Base-by-base conservation (phyloP, 2,888 invertebrate species). In the Anthophora plumipes region DNA sequence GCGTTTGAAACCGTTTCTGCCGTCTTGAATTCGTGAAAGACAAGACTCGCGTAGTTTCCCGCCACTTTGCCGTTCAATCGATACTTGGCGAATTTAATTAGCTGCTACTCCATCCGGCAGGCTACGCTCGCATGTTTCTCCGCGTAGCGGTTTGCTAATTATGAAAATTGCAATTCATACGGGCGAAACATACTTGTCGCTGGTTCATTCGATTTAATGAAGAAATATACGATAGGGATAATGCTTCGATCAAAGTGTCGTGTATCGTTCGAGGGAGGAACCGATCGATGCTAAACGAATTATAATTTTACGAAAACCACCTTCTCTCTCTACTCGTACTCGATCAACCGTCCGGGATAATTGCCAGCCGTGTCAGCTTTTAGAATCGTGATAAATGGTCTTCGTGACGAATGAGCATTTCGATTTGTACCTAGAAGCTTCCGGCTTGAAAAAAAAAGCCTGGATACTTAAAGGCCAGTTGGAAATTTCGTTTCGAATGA, bases 151-250 rank as follows among this genome's bases (percentile, higher is more conserved):
- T n/a, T n/a, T n/a, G 41, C 31, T 57, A 70, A 68, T 78, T 68
- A 48, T 63, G 80, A 72, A 80, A 77, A 72, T 80, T 72, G 57
- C 68, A 22, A 78, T 79, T 69, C 63, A 54, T 63, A 60, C 60
- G 48, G 14, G 70, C 25, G 46, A 59, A 71, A 71, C 43, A 68
- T 39, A 25, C 48, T n/a, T 14, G n/a, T 46, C 20, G 55, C 12
- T n/a, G 22, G 12, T 52, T 66, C 25, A 70, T 80, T 67, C 59
- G 60, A 80, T 80, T 61, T 50, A 61, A 67, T 48, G 60, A 71
- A 61, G 66, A 61, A 54, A n/a, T 20, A 20, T 8, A 55, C 12
- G 31, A 4, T n/a, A n/a, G n/a, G n/a, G 66, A 67, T 79, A 71
- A 66, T 52, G 59, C 50, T 50, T 43, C 55, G 50, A 73, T 73